Evolutionary conservation across 2,888 invertebrate genomes (phyloP).

Genomic region (Mythimna vitellina): DNA sequence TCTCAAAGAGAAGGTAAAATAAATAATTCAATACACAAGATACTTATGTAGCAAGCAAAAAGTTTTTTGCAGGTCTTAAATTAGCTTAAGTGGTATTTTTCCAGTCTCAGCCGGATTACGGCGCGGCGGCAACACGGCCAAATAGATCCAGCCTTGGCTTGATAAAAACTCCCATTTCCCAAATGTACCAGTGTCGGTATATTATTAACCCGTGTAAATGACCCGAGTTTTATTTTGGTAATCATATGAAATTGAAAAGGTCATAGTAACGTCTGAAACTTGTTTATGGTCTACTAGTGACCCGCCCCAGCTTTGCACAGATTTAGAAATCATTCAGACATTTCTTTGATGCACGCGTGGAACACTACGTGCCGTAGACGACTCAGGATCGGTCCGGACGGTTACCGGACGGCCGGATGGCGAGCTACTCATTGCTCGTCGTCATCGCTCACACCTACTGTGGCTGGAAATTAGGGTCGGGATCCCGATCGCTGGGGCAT

Average conservation of each 20-base stretch:
- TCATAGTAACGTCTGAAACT: constrained; percentile 10
- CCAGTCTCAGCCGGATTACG: constrained; percentile 51
- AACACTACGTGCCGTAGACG: no score
- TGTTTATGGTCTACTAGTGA: neutral
- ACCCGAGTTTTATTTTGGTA: constrained; percentile 19
- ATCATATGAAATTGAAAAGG: constrained; percentile 20
- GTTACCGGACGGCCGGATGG: no score
- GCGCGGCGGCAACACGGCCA: constrained; percentile 41
- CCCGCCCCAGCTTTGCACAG: no score
- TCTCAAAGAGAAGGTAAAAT: constrained; percentile 42
- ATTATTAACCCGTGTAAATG: constrained; percentile 43
- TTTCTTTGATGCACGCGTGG: no score
- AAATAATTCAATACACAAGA: constrained; percentile 63
- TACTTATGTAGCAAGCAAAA: constrained; percentile 49
- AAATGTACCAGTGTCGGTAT: constrained; percentile 49
- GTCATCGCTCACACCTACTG: no score
- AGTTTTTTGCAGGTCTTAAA: constrained; percentile 57
- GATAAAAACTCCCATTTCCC: constrained; percentile 50
- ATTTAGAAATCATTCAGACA: no score
- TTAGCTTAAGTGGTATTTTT: constrained; percentile 64
- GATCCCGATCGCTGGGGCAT: no score
- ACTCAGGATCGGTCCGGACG: no score
- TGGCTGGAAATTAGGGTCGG: no score
- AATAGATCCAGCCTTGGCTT: constrained; percentile 50
- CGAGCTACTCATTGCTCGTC: no score